Base-by-base conservation (phyloP, 2,888 invertebrate genomes). In the Elmis aenea region DNA sequence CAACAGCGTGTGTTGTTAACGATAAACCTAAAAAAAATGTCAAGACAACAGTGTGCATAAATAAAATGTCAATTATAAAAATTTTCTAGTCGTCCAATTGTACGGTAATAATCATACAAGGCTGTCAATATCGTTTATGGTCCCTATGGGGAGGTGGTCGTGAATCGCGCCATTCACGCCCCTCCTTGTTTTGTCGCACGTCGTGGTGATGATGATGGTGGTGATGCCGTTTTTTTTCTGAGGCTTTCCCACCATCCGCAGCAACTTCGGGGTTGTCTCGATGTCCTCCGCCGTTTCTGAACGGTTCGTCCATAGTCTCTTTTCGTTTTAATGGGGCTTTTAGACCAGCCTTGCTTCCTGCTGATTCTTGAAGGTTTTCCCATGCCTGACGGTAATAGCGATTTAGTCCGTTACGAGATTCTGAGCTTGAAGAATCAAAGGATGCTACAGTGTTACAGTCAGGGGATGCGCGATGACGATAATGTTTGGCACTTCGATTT, bases 361-460 rank as follows among this genome's bases (percentile, higher is more conserved):
- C 79, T 3, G 85, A 82, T 63, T 89, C 88, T 63, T 89, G 88
- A 2, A 93, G 75, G 64, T 91, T 90, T 64, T 92, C 91, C 93
- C 93, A 93, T 2, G 92, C 92, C 65, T 90, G 86, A 14, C 89
- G 78, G 69, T 92, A 92, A 68, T 88, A 91, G 39, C 89, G 77
- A 64, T 89, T 91, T 44, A 93, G 73, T 10, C 77, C 77, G 56
- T 82, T 79, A 30, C 87, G 77, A 5, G 87, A 88, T 59, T 89
- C 90, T 0, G 88, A 87, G 30, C 87, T 85, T 30, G 89, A 87
- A 31, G 89, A 89, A 63, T 87, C 90, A 62, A 89, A 84, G 10
- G 91, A 90, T 30, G 88, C 90, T 39, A 90, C 89, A 16, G 91
- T 91, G 68, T 89, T 88, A 71, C 89, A 89, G 68, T 91, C 91